Percentiles rank a stretch among this genome's conserved stretches.
These are phyloP conservation scores for Erithacus rubecula DNA, from an alignment of 2,797 vertebrate genomes.

Conservation along the genomic window DNA sequence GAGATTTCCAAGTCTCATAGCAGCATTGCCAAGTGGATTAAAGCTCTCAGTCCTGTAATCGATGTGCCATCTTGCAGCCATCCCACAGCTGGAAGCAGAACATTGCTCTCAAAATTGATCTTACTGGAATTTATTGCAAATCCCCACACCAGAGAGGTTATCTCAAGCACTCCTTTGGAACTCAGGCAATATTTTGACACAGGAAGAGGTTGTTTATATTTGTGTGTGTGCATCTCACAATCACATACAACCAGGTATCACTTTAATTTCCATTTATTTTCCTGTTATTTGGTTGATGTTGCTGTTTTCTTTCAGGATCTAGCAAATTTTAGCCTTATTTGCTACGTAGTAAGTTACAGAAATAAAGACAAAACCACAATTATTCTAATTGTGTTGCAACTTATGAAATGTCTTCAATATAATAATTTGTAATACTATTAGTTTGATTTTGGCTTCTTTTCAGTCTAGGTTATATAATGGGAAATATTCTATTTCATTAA, in stretches of 20 bases:
- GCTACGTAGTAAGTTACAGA: neutral
- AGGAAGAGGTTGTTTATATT: neutral
- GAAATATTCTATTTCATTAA: neutral
- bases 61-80: conserved; percentile 2
- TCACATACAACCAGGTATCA: neutral
- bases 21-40: conserved; percentile 32
- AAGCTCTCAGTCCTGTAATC: neutral
- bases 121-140: neutral
- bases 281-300: neutral
- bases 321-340: neutral
- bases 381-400: neutral
- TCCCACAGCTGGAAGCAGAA: neutral
- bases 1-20: conserved; percentile 37
- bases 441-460: neutral
- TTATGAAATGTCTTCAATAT: neutral
- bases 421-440: neutral
- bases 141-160: neutral
- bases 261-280: neutral
- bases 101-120: neutral
- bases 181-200: neutral
- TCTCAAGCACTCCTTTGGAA: neutral
- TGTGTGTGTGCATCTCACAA: neutral
- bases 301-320: neutral
- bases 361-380: neutral
- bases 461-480: neutral